A percentile compares a stretch with the other conserved stretches of the same genome.
phyloP scores from a whole-genome alignment of 92 coral and sea anemone genomes.

The Actinernus sp. region DNA sequence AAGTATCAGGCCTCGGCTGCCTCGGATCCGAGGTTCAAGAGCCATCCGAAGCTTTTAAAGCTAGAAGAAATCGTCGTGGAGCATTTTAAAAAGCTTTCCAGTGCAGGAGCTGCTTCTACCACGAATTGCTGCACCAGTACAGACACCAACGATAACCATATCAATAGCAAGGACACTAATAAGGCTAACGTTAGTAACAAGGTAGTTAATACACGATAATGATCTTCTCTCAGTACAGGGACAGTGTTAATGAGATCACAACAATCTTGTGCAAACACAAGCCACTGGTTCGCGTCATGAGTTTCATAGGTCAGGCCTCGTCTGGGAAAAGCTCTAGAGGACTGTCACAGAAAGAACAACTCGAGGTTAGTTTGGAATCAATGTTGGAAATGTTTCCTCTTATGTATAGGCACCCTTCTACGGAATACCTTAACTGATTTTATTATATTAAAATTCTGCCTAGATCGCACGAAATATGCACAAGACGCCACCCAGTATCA shows the following conservation, averaged over 20 bases:
- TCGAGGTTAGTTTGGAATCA: conserved; percentile 87
- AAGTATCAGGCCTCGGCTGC: conserved; percentile 61
- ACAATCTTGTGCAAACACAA: conserved; percentile 79
- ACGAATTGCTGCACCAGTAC: too few species aligned
- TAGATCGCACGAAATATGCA: too few species aligned
- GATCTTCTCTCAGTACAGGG: conserved; percentile 98
- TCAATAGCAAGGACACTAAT: conserved; percentile 12
- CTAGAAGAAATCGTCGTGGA: conserved; percentile 92
- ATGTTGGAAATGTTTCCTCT: background rate
- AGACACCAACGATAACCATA: too few species aligned
- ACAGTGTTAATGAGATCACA: conserved; percentile 97
- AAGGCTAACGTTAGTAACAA: conserved; percentile 1
- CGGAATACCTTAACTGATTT: too few species aligned
- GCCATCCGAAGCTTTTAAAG: conserved; percentile 93
- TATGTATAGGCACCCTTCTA: too few species aligned
- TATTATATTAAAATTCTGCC: too few species aligned
- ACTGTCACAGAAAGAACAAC: conserved; percentile 90
- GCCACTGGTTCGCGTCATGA: conserved; percentile 95
- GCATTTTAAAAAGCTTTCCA: conserved; percentile 75
- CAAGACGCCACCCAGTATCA: too few species aligned
- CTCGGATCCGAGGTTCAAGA: conserved; percentile 81
- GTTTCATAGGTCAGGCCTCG: conserved; percentile 94
- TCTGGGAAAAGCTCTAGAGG: conserved; percentile 88
- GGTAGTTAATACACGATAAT: conserved; percentile 77
- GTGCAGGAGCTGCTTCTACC: background rate